Evolutionary conservation across 2,797 vertebrate species (phyloP), one percentile per base, ranked within the genome.

Genomic region (Halcyon badia): DNA sequence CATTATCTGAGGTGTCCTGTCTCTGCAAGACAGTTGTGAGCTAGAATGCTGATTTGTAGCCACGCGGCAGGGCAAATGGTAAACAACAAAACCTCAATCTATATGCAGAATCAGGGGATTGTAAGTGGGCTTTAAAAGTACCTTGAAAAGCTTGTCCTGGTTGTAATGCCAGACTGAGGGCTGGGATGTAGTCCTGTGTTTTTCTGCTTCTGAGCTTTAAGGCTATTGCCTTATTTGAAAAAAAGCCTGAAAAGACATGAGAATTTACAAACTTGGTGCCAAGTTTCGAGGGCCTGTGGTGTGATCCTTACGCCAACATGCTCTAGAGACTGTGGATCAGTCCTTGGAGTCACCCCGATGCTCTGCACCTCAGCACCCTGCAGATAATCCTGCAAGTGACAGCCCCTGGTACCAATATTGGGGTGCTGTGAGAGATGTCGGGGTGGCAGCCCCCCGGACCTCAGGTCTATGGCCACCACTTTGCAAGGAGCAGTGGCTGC

Each of bases 91-190:
- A 6, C 6, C 52, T 30, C 6, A 10, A 8, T 25, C 21, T 26
- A 0, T 20, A 3, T 1, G 10, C 8, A 8, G 51, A 19, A 46
- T 6, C 41, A 12, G 57, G 1, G 44, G 21, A 1, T 9, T 71
- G 44, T 7, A 9, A 49, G 6, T 11, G 18, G 42, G 35, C 17
- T 56, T 19, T 33, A 18, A 46, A 92, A 46, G 31, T 2, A 2
- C 3, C 57, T 12, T 12, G 46, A 31, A 21, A 54, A 4, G n/a
- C 3, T 62, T 15, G 9, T 42, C 61, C 56, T 26, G 18, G 5
- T 5, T 21, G 5, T 7, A 28, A 2, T 9, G 31, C 30, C 58
- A 8, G 2, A 4, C n/a, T 10, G 26, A 10, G 41, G 24, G 57
- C 21, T 58, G 89, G 42, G 13, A 33, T 22, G 1, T 0, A 13